Evolutionary conservation across 2,797 vertebrate species (phyloP).

Genomic region (Arrhamphus sclerolepis): DNA sequence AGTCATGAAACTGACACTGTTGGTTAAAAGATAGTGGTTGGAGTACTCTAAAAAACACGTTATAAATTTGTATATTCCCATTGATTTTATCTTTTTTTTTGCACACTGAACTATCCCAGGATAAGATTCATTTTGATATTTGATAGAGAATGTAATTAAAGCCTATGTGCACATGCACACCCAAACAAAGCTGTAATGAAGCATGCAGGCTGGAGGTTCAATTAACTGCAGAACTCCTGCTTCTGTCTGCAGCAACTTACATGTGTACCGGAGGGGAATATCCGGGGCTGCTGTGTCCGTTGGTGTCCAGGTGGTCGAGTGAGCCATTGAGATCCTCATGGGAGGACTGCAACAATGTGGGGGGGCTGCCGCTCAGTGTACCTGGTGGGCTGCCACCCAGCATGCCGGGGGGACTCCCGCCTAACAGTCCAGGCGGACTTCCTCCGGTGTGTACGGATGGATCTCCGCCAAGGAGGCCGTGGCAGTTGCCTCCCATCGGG

Average conservation of each 20-base stretch:
- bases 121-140: neutral
- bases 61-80: slow-evolving; percentile 13
- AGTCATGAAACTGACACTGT: slow-evolving; percentile 36
- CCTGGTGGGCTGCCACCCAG: slow-evolving; percentile 91
- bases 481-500: slow-evolving; percentile 90
- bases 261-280: slow-evolving; percentile 96
- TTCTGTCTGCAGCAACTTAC: slow-evolving; percentile 80
- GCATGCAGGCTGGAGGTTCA: neutral
- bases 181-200: too few relatives aligned
- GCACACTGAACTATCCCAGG: neutral
- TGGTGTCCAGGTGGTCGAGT: slow-evolving; percentile 97
- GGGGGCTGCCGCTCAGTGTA: slow-evolving; percentile 90
- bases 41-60: neutral
- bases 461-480: slow-evolving; percentile 91
- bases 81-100: slow-evolving; percentile 1
- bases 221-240: neutral
- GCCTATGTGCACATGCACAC: too few relatives aligned
- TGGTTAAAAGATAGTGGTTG: slow-evolving; percentile 55
- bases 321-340: slow-evolving; percentile 96
- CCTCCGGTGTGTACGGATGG: slow-evolving; percentile 91
- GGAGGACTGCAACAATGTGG: slow-evolving; percentile 88
- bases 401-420: slow-evolving; percentile 90
- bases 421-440: slow-evolving; percentile 84
- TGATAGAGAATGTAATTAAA: too few relatives aligned
- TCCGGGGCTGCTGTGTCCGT: slow-evolving; percentile 95